A percentile compares a stretch with the other conserved stretches of the same genome.
Evolutionary conservation across 2,888 invertebrate genomes (phyloP).

Genomic region (Cecidostiba fungosa): DNA sequence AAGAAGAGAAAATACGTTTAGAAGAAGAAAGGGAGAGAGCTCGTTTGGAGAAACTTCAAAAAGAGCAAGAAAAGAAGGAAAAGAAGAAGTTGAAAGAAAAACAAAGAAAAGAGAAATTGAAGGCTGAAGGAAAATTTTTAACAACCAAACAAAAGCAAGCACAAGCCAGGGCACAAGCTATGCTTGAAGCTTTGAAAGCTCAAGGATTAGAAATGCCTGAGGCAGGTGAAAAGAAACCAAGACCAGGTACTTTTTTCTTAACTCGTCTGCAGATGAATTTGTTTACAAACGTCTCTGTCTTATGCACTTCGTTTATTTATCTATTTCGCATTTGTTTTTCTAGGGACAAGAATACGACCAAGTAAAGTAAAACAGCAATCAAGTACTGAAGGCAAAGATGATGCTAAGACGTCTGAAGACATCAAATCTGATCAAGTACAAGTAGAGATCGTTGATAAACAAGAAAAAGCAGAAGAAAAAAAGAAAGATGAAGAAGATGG

Average conservation of each 20-base stretch:
- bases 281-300: not conserved
- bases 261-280: not conserved
- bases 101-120: conserved; percentile 94
- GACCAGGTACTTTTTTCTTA: conserved; percentile 78
- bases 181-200: conserved; percentile 93
- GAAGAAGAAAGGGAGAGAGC: conserved; percentile 89
- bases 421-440: conserved; percentile 75
- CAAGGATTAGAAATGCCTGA: conserved; percentile 92
- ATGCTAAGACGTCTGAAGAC: conserved; percentile 79
- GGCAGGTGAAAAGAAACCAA: conserved; percentile 83
- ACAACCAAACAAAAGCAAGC: conserved; percentile 97
- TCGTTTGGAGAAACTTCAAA: conserved; percentile 87
- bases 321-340: conserved; percentile 19
- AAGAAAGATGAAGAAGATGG: conserved; percentile 81
- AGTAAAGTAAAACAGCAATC: conserved; percentile 86
- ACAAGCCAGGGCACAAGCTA: conserved; percentile 92
- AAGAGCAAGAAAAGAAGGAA: conserved; percentile 94
- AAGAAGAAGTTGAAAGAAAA: conserved; percentile 95
- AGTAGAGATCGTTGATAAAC: conserved; percentile 82
- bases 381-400: conserved; percentile 82
- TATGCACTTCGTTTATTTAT: not conserved
- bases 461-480: conserved; percentile 75
- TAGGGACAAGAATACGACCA: conserved; percentile 89
- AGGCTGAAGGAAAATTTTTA: conserved; percentile 97
- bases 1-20: conserved; percentile 89